A percentile compares a stretch with the other conserved stretches of the same genome.
phyloP scores from a whole-genome alignment of 2,113 vertebrate genomes.

The Malurus elegans region DNA sequence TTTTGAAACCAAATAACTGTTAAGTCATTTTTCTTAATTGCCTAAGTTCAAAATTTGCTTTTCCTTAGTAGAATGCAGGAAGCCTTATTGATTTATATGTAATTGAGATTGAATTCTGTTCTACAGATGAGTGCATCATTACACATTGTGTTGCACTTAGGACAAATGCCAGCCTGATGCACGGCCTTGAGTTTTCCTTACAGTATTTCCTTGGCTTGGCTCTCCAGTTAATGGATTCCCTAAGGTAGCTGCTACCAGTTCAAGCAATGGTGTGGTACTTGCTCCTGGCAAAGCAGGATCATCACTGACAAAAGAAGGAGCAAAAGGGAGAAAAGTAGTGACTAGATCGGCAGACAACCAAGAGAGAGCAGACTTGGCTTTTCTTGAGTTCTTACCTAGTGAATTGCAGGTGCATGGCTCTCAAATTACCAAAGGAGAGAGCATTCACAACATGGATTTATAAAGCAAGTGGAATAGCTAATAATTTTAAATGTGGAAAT shows the following conservation, averaged over 20 bases:
- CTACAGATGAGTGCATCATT: neutral
- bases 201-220: neutral
- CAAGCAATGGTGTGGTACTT: neutral
- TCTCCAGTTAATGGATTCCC: neutral
- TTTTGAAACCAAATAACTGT: neutral
- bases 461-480: neutral
- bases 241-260: neutral
- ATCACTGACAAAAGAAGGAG: neutral
- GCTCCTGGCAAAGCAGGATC: neutral
- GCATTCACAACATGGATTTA: neutral
- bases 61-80: neutral
- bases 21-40: neutral
- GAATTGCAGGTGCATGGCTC: neutral
- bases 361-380: conserved; percentile 5
- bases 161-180: neutral
- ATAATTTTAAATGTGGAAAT: conserved; percentile 35
- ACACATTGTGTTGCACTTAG: neutral
- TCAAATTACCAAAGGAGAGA: neutral
- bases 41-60: neutral
- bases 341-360: conserved; percentile 20
- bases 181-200: neutral
- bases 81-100: neutral
- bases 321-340: conserved; percentile 8
- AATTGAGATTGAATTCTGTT: neutral
- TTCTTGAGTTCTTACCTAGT: neutral